These are phyloP conservation scores for Stichopus horrens DNA, from an alignment of 53 echinoderm and acorn worm genomes.

Conservation along the genomic window DNA sequence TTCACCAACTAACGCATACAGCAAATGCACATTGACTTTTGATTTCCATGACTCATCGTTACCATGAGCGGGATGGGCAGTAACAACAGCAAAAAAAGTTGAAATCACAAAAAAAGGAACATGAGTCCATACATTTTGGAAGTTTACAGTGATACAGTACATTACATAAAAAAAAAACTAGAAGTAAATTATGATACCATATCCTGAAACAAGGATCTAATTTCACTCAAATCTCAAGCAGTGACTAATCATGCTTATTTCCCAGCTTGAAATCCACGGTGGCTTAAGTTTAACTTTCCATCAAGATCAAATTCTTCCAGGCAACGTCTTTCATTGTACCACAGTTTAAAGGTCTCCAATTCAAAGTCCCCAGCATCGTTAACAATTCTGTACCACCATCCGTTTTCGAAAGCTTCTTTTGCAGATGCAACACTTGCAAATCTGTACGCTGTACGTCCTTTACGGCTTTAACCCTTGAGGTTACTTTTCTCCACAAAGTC, in stretches of 20 bases:
- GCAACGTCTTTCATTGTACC: slow-evolving; percentile 5
- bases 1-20: too few relatives aligned
- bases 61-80: too few relatives aligned
- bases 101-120: too few relatives aligned
- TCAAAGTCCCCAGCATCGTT: slow-evolving; percentile 16
- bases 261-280: slow-evolving; percentile 7
- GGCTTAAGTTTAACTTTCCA: background rate
- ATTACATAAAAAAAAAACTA: too few relatives aligned
- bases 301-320: slow-evolving; percentile 17
- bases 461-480: background rate
- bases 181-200: background rate
- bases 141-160: too few relatives aligned
- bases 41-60: too few relatives aligned
- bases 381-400: slow-evolving; percentile 17
- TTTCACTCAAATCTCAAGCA: background rate
- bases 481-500: slow-evolving; percentile 11
- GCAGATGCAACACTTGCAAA: background rate
- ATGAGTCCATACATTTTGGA: too few relatives aligned
- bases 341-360: background rate
- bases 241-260: too few relatives aligned
- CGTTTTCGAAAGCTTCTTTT: background rate
- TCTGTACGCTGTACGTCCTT: background rate
- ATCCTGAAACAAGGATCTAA: background rate
- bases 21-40: too few relatives aligned
- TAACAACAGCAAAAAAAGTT: too few relatives aligned